Conservation (phyloP, 2,113 vertebrate species). For the Castor canadensis region DNA sequence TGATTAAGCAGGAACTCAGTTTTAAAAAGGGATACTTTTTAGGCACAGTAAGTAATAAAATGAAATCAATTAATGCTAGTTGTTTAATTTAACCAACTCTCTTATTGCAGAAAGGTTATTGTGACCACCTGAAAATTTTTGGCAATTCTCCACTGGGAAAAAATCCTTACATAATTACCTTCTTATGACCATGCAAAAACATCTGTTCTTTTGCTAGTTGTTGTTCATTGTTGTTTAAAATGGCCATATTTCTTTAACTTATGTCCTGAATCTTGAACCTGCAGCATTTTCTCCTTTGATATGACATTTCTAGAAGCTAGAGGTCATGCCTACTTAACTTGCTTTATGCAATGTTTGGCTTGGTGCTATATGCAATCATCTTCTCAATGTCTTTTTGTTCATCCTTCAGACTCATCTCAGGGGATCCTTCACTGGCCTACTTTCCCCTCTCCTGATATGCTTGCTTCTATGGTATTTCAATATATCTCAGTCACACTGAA, state of each 20-base stretch:
- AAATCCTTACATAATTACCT: not conserved
- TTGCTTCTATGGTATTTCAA: not conserved
- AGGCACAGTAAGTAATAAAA: not conserved
- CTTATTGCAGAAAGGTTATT: not conserved
- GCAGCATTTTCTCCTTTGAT: not conserved
- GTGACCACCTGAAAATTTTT: not conserved
- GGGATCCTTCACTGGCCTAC: not conserved
- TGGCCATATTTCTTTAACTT: not conserved
- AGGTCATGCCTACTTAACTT: not conserved
- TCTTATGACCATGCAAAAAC: not conserved
- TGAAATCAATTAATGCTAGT: not conserved
- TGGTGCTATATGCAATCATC: not conserved
- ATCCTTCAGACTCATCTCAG: not conserved
- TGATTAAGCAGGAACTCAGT: not conserved
- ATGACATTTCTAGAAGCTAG: not conserved
- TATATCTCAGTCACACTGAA: not conserved
- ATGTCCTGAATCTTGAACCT: not conserved
- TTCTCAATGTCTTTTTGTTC: not conserved
- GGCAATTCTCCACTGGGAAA: not conserved
- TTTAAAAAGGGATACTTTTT: not conserved
- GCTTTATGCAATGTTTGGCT: not conserved
- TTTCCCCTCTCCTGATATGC: not conserved
- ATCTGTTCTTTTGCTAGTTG: not conserved
- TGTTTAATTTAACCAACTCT: not conserved
- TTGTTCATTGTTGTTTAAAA: not conserved